Base-by-base conservation (phyloP, 2,888 invertebrate genomes). In the Acleris sparsana region DNA sequence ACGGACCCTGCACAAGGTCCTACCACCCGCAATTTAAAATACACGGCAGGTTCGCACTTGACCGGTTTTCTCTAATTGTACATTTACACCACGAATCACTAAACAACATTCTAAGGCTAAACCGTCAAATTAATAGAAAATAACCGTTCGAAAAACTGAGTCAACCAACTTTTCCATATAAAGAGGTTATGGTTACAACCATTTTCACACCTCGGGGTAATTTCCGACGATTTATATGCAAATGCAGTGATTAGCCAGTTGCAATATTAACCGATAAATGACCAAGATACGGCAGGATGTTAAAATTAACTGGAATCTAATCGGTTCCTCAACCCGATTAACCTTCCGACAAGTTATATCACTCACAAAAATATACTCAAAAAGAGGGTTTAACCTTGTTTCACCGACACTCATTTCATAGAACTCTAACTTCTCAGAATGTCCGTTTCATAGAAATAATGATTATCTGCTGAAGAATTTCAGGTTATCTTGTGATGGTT, bases 191-290 rank as follows among this genome's bases (percentile, higher is more conserved):
- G 60, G 64, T 55, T 53, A 61, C 56, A 43, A 51, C 55, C 39
- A 66, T 66, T 66, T 66, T 66, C 61, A 57, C 65, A 66, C 65
- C 65, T 66, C 22, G 22, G 29, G 33, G 65, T 56, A 66, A 66
- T 66, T 66, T 66, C 65, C 56, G 56, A 61, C 61, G 22, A 52
- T 66, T 66, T 52, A 57, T 57, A 66, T 66, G 65, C 61, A 56
- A 66, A 66, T 44, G 43, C 61, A 7, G 39, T 61, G 46, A 56
- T 61, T 66, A 66, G 39, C 49, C 43, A 55, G 56, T 55, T 39
- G 65, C 59, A 33, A 25, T 29, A 39, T 60, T 61, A 56, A 66
- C 44, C 60, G 61, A 60, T 59, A 58, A 39, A 33, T 48, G 64
- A 53, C 48, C 29, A 25, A n/a, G 64, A 60, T 60, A 60, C 18